Conservation (phyloP, 2,797 vertebrate genomes). For the Gobio occitaniae region DNA sequence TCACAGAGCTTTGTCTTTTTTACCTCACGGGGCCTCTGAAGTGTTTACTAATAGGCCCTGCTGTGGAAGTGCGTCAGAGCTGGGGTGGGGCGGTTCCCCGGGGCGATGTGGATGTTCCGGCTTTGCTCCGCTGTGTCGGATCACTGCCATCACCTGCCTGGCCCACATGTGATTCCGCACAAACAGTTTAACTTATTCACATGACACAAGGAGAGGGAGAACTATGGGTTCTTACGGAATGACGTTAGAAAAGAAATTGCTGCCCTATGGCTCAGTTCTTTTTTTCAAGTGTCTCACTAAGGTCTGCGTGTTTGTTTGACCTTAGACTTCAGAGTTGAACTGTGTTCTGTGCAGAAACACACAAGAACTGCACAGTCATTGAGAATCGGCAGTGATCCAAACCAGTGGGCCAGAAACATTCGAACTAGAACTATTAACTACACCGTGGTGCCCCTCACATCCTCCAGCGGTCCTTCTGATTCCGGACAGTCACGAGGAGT, state of each 20-base stretch:
- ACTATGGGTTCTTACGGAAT: constrained; percentile 10
- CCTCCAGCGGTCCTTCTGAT: constrained; percentile 12
- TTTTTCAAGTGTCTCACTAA: neutral
- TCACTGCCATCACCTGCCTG: constrained; percentile 78
- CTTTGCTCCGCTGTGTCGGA: constrained; percentile 71
- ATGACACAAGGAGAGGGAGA: constrained; percentile 37
- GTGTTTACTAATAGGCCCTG: constrained; percentile 6
- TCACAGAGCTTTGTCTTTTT: neutral
- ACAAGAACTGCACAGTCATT: constrained; percentile 37
- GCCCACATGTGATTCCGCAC: constrained; percentile 77
- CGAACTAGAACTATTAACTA: neutral
- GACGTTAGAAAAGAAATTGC: neutral
- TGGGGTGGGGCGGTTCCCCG: neutral
- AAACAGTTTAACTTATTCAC: constrained; percentile 74
- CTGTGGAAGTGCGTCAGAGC: constrained; percentile 34
- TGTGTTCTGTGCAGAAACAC: neutral
- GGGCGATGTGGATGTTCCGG: constrained; percentile 67
- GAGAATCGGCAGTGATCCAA: constrained; percentile 5
- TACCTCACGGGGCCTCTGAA: constrained; percentile 6
- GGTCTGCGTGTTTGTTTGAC: constrained; percentile 6
- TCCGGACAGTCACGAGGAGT: constrained; percentile 52
- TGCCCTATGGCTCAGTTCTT: constrained; percentile 21
- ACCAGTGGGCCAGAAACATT: constrained; percentile 11
- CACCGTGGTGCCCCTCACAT: neutral
- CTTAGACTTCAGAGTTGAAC: neutral